Evolutionary conservation across 2,888 invertebrate species (phyloP), one percentile per base, ranked within the genome.

Genomic region (Rhimphoctona megacephalus): DNA sequence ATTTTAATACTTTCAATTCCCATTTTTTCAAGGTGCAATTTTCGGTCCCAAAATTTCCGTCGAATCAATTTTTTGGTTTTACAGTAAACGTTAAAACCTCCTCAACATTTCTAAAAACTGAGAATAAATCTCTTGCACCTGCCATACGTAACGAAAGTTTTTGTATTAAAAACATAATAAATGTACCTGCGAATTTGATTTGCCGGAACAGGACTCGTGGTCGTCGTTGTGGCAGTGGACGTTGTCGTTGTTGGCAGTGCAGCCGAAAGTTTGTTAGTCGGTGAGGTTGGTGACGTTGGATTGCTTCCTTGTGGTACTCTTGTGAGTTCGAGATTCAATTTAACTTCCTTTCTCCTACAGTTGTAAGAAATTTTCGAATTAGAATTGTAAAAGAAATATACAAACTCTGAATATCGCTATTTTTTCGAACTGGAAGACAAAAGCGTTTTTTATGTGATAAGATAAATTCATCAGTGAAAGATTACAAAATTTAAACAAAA

Each of bases 171-270:
- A 25, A 61, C 36, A 57, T 17, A 57, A 81, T 83, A 87, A 88
- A 89, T 78, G 57, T 92, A 94, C 94, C 94, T 94, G 92, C 94
- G 94, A 88, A 94, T 93, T 90, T 94, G 94, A 90, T 92, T 94
- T 81, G 91, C 91, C 87, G 94, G 93, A 61, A 92, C 94, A 92
- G 95, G 95, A 93, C 95, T 95, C 92, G 95, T 95, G 94, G 95
- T 95, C 88, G 94, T 93, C 87, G 94, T 92, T 64, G 95, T 94
- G 93, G 95, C 95, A 93, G 95, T 95, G 91, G 96, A 96, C 93
- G 96, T 90, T 85, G 92, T 90, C 88, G 92, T 93, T 89, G 94
- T 92, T 78, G 90, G 88, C 83, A 89, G 74, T 77, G 91, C 83
- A 72, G 92, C 92, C 85, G 92, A 90, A 80, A 92, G 91, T 88